phyloP scores from a whole-genome alignment of 2,113 vertebrate genomes.

The Heterocephalus glaber region DNA sequence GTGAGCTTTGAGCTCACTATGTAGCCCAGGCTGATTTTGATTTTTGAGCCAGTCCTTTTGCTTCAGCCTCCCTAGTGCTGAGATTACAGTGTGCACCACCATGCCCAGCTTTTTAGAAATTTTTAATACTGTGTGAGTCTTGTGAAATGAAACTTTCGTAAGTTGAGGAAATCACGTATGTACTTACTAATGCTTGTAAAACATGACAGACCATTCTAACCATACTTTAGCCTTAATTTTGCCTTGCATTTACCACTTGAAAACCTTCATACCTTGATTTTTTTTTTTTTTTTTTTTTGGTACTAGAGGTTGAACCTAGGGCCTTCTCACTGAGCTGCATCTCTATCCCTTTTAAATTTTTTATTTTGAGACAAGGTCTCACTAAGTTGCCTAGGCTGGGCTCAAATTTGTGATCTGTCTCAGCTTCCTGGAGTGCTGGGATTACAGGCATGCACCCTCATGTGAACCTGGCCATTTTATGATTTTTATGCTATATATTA shows the following conservation, averaged over 20 bases:
- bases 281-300: neutral
- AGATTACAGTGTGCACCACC: neutral
- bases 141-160: neutral
- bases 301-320: neutral
- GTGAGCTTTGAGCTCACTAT: neutral
- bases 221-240: neutral
- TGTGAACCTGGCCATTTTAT: neutral
- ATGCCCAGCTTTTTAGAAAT: accelerated
- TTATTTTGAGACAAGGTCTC: neutral
- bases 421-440: neutral
- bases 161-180: constrained; percentile 35
- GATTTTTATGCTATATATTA: neutral
- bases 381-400: neutral
- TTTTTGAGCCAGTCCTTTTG: neutral
- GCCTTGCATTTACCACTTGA: constrained; percentile 25
- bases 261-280: neutral
- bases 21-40: neutral
- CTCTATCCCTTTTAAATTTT: neutral
- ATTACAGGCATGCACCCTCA: neutral
- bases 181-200: constrained; percentile 14
- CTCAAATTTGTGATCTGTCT: neutral
- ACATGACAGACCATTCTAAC: neutral
- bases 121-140: neutral
- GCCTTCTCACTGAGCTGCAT: neutral
- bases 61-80: neutral